Percentiles rank a stretch among this genome's conserved stretches.
Evolutionary conservation across 2,888 invertebrate genomes (phyloP).

Genomic region (Drosophila seclusa): DNA sequence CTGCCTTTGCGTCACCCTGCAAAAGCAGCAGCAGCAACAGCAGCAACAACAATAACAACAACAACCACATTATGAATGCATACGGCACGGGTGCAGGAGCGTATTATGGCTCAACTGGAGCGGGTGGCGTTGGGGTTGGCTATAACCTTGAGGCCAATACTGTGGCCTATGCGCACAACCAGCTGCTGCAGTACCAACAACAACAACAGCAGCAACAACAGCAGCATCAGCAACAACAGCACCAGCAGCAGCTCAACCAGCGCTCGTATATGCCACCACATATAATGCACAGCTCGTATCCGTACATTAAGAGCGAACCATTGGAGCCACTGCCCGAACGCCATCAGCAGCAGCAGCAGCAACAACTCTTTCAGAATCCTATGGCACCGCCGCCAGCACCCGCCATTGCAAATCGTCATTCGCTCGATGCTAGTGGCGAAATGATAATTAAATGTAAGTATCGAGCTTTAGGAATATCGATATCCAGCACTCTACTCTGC

Average conservation of each 20-base stretch:
- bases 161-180: constrained; percentile 77
- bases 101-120: constrained; percentile 57
- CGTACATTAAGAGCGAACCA: constrained; percentile 79
- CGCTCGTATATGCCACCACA: constrained; percentile 68
- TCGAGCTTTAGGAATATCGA: constrained; percentile 51
- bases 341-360: constrained; percentile 46
- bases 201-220: constrained; percentile 59
- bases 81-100: constrained; percentile 53
- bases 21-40: constrained; percentile 53
- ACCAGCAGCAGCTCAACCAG: constrained; percentile 64
- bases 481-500: constrained; percentile 21
- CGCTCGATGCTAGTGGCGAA: constrained; percentile 57
- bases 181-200: constrained; percentile 77
- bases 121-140: constrained; percentile 41
- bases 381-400: constrained; percentile 74
- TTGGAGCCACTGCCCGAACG: constrained; percentile 61
- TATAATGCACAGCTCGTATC: constrained; percentile 65
- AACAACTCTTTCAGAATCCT: constrained; percentile 60
- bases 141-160: constrained; percentile 78
- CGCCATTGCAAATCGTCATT: constrained; percentile 37
- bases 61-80: constrained; percentile 62
- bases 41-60: constrained; percentile 43
- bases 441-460: constrained; percentile 76
- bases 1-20: constrained; percentile 55
- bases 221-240: constrained; percentile 49